Percentiles rank a stretch among this genome's conserved stretches.
These are phyloP conservation scores for Arge pagana DNA, from an alignment of 2,888 invertebrate genomes.

Conservation along the genomic window DNA sequence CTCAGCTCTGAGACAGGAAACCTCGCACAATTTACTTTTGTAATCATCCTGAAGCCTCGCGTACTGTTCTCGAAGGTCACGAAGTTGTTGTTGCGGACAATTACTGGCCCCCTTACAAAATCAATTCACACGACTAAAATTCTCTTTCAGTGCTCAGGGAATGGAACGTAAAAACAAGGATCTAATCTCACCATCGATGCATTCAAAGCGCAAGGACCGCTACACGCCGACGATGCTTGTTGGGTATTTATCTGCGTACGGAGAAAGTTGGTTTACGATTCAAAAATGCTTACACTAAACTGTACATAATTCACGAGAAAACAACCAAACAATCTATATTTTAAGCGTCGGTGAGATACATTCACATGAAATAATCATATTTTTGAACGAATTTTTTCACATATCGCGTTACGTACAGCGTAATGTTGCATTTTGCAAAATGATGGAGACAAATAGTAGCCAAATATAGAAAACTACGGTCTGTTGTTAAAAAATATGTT, in stretches of 20 bases:
- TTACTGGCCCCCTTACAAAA: slow-evolving; percentile 40
- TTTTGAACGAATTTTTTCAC: slow-evolving; percentile 13
- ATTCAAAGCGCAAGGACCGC: slow-evolving; percentile 45
- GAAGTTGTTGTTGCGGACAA: slow-evolving; percentile 62
- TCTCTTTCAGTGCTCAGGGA: too few species aligned
- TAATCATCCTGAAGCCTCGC: slow-evolving; percentile 69
- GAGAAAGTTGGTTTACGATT: slow-evolving; percentile 23
- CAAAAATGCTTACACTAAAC: slow-evolving; percentile 25
- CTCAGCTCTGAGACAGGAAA: slow-evolving; percentile 62
- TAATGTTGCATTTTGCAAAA: slow-evolving; percentile 30
- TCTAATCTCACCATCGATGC: slow-evolving; percentile 43
- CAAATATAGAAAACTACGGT: slow-evolving; percentile 10
- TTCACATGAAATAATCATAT: slow-evolving; percentile 35
- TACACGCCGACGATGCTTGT: slow-evolving; percentile 32
- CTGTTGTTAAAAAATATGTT: slow-evolving; percentile 32
- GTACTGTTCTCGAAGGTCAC: slow-evolving; percentile 66
- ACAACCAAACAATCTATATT: not conserved
- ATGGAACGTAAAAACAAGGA: too few species aligned
- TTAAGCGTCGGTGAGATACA: slow-evolving; percentile 5
- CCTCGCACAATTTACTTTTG: slow-evolving; percentile 71
- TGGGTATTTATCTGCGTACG: slow-evolving; percentile 36
- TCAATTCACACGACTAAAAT: too few species aligned
- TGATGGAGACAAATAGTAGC: slow-evolving; percentile 24
- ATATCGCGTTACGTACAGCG: slow-evolving; percentile 33
- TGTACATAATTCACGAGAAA: slow-evolving; percentile 31